Evolutionary conservation across 2,113 vertebrate genomes (phyloP).

Genomic region (Astur gentilis): DNA sequence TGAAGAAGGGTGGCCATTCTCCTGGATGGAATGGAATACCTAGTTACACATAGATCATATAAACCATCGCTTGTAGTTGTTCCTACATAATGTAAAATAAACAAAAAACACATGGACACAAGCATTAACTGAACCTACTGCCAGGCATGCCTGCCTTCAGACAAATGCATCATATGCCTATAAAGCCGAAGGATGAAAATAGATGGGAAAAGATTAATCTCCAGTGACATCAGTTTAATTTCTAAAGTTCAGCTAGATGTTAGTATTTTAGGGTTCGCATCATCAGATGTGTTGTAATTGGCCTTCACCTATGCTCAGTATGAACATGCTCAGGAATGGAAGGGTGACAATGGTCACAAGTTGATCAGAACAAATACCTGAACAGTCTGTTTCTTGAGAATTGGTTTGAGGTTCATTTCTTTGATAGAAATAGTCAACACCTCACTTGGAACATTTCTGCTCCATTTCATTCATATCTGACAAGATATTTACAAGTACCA

Average conservation of each 20-base stretch:
- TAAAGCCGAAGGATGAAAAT: neutral
- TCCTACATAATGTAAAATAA: neutral
- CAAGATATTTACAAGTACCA: neutral
- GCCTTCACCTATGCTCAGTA: neutral
- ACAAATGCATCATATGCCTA: neutral
- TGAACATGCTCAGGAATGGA: neutral
- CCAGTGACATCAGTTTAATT: neutral
- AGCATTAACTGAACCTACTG: neutral
- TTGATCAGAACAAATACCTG: neutral
- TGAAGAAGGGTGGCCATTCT: neutral
- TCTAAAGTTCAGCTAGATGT: neutral
- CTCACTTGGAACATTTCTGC: neutral
- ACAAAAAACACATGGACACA: accelerated
- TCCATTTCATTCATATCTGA: neutral
- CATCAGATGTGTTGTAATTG: neutral
- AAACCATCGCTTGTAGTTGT: neutral
- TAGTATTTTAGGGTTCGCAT: neutral
- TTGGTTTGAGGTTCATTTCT: neutral
- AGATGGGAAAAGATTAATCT: neutral
- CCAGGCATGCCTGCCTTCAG: neutral
- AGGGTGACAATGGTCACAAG: neutral
- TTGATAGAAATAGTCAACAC: neutral
- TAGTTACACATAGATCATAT: neutral
- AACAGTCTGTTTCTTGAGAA: neutral
- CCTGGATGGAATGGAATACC: neutral